These are phyloP conservation scores for Conomelus anceps DNA, from an alignment of 2,888 invertebrate species.

Conservation along the genomic window DNA sequence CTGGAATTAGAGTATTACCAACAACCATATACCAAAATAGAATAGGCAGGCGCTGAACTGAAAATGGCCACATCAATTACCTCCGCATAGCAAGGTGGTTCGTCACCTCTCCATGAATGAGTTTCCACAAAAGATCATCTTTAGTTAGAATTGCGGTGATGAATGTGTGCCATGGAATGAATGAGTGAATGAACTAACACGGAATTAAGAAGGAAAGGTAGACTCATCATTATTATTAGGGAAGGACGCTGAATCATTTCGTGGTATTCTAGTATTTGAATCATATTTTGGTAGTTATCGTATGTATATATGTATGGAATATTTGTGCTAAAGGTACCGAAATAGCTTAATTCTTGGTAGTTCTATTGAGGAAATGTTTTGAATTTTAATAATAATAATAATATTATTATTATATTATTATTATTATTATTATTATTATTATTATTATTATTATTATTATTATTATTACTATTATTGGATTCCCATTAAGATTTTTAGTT, in stretches of 20 bases:
- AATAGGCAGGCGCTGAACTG: not conserved
- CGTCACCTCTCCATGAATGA: not conserved
- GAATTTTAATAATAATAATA: not conserved
- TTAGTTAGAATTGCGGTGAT: not conserved
- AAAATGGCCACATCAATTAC: not conserved
- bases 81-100: not conserved
- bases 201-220: not conserved
- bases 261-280: not conserved
- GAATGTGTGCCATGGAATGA: not conserved
- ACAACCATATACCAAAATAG: too few species aligned
- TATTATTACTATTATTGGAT: too few species aligned
- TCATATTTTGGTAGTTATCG: not conserved
- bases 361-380: not conserved
- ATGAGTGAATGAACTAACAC: not conserved
- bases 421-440: too few species aligned
- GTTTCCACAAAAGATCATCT: not conserved
- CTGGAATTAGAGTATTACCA: too few species aligned
- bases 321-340: too few species aligned
- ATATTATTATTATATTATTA: too few species aligned
- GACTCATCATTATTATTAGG: too few species aligned
- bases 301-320: not conserved
- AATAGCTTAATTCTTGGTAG: not conserved
- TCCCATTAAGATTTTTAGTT: too few species aligned
- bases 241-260: not conserved
- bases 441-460: too few species aligned